Evolutionary conservation across 2,113 vertebrate genomes (phyloP).

Genomic region (Leptosomus discolor): DNA sequence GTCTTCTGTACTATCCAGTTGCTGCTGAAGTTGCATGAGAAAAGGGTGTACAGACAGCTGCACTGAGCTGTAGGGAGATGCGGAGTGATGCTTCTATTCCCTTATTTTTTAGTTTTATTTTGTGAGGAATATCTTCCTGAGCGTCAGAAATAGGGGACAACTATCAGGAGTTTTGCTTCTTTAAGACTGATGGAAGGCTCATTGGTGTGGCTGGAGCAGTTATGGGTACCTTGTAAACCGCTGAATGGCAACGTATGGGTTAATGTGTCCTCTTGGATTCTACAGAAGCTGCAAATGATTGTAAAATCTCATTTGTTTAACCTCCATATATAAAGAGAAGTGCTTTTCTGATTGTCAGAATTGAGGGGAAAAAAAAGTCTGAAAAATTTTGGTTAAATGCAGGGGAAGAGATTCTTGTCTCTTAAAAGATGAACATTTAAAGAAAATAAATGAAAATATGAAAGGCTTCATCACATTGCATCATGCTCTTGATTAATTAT

Average conservation of each 20-base stretch:
- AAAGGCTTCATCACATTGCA: neutral
- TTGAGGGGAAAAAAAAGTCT: neutral
- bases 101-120: neutral
- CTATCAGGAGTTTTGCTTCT: neutral
- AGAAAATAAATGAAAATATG: no score
- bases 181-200: neutral
- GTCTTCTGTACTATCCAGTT: neutral
- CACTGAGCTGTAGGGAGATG: neutral
- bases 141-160: rapidly evolving
- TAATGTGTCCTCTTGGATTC: neutral
- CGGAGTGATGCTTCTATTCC: neutral
- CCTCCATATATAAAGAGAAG: neutral
- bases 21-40: neutral
- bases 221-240: neutral
- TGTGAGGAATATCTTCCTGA: neutral
- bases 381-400: neutral
- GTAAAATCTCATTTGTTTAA: neutral
- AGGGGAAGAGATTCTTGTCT: neutral
- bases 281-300: neutral
- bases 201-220: neutral
- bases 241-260: neutral
- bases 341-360: neutral
- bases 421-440: no score
- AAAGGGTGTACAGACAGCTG: neutral
- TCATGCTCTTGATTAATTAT: neutral